phyloP scores from a whole-genome alignment of 2,888 invertebrate genomes.

The Drosophila kanekoi region DNA sequence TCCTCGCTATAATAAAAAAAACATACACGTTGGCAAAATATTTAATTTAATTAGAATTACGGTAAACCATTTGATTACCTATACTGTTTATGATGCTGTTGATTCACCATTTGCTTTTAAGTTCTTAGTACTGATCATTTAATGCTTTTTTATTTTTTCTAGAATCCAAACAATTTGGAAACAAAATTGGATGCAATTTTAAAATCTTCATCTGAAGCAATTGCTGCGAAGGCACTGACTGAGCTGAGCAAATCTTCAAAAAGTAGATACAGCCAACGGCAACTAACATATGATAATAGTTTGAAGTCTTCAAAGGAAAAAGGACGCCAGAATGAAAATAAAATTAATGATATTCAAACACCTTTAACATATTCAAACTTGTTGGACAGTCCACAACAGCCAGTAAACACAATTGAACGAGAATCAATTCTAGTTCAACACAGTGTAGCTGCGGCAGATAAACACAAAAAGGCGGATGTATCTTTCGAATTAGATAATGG shows the following conservation, averaged over 20 bases:
- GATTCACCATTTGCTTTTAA: no score
- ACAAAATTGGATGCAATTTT: conserved; percentile 71
- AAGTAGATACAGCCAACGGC: conserved; percentile 59
- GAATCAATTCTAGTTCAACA: conserved; percentile 39
- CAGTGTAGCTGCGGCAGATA: conserved; percentile 25
- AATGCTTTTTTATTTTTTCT: conserved; percentile 7
- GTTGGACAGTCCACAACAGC: conserved; percentile 37
- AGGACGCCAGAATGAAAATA: conserved; percentile 37
- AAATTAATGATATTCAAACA: conserved; percentile 34
- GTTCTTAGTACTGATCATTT: no score
- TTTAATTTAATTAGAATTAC: no score
- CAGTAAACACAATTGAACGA: conserved; percentile 31
- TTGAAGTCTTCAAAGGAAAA: conserved; percentile 44
- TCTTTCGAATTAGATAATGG: conserved; percentile 34
- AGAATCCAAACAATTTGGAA: conserved; percentile 64
- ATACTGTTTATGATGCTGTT: no score
- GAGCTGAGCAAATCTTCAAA: conserved; percentile 84
- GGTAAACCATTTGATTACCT: no score
- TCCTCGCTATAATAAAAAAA: no score
- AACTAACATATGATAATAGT: conserved; percentile 32
- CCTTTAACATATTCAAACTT: conserved; percentile 49
- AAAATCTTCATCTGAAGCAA: conserved; percentile 83
- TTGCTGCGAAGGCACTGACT: conserved; percentile 85
- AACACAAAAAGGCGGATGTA: conserved; percentile 33
- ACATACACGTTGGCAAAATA: no score